Percentiles rank a stretch among this genome's conserved stretches.
Evolutionary conservation across 2,113 vertebrate species (phyloP).

Genomic region (Pluvianellus socialis): DNA sequence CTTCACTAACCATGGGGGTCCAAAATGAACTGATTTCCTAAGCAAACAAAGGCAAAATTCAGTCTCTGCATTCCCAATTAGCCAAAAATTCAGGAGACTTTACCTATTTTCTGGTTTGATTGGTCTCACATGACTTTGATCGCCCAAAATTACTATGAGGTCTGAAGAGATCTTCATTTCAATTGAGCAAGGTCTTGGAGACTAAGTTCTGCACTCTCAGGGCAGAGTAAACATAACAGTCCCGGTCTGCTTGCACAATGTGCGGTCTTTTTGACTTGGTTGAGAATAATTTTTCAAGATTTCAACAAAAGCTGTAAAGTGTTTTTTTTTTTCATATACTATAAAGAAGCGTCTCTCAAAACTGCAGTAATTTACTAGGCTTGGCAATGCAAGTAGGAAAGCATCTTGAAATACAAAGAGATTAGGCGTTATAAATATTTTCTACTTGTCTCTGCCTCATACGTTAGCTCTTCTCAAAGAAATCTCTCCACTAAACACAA

Average conservation of each 20-base stretch:
- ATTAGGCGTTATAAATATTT: not conserved
- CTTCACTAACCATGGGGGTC: not conserved
- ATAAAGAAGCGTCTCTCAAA: not conserved
- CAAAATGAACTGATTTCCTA: not conserved
- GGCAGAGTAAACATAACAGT: not conserved
- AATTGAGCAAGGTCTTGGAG: not conserved
- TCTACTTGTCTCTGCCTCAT: not conserved
- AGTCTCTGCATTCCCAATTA: not conserved
- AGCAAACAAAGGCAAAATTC: not conserved
- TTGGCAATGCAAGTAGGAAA: not conserved
- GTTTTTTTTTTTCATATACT: not conserved
- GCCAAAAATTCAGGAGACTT: not conserved
- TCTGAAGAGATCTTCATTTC: not conserved
- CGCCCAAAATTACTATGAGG: not conserved
- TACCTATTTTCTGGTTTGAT: not conserved
- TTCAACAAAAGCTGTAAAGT: not conserved
- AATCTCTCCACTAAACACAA: not conserved
- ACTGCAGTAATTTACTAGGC: not conserved
- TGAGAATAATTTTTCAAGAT: not conserved
- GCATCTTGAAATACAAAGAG: not conserved
- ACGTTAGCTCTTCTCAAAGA: not conserved
- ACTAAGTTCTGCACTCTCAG: not conserved
- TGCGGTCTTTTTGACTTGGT: not conserved
- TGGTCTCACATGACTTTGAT: not conserved
- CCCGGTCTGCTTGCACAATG: rapidly evolving